Percentiles rank a stretch among this genome's conserved stretches.
Evolutionary conservation across 2,113 vertebrate genomes (phyloP).

Genomic region (Oophaga pumilio): DNA sequence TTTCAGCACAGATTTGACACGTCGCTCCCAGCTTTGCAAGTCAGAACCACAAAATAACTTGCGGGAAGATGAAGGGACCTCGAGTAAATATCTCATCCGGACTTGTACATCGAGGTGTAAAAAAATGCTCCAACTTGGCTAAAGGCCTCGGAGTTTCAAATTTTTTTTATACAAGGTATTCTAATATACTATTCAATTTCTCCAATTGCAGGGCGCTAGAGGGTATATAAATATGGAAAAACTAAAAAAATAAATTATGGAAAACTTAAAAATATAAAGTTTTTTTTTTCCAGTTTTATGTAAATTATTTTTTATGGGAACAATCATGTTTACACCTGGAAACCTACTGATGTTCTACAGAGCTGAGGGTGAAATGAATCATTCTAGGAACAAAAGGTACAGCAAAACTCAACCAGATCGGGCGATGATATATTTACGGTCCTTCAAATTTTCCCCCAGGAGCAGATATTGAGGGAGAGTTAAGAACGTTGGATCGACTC

Average conservation of each 20-base stretch:
- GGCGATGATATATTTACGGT: too few species aligned
- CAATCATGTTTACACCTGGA: too few species aligned
- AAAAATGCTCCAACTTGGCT: background rate
- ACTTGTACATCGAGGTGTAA: background rate
- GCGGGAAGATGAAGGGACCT: background rate
- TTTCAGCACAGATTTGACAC: constrained; percentile 6
- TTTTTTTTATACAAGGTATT: background rate
- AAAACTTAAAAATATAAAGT: background rate
- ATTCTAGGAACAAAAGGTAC: background rate
- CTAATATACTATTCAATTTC: background rate
- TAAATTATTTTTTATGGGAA: too few species aligned
- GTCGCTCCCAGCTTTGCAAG: constrained; percentile 7
- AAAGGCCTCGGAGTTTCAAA: background rate
- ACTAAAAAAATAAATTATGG: background rate
- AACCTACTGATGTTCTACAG: too few species aligned
- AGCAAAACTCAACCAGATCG: too few species aligned
- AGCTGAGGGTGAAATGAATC: background rate
- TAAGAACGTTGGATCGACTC: too few species aligned
- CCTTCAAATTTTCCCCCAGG: too few species aligned
- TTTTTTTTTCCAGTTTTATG: background rate
- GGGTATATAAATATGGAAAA: background rate
- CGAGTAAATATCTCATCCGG: constrained; percentile 5
- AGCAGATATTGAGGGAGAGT: too few species aligned
- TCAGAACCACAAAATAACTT: background rate
- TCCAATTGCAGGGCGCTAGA: background rate